Percentiles rank a stretch among this genome's conserved stretches.
These are phyloP conservation scores for Cranoglanis bouderius DNA, from an alignment of 2,113 vertebrate genomes.

Conservation along the genomic window DNA sequence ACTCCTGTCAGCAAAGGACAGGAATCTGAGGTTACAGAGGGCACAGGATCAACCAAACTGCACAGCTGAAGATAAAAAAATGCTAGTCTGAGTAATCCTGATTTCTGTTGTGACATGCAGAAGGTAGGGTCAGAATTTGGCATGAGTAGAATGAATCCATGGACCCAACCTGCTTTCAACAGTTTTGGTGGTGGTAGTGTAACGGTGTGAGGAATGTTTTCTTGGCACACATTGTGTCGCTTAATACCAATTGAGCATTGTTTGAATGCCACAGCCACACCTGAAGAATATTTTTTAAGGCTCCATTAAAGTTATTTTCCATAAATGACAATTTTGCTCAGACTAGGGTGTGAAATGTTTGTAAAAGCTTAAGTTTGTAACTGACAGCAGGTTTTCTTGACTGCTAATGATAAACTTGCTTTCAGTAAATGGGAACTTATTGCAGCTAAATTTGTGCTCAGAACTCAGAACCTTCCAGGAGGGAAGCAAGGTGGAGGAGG, in stretches of 20 bases:
- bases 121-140: no score
- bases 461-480: no score
- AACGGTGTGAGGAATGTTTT: neutral
- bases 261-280: neutral
- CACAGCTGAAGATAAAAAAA: no score
- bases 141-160: neutral
- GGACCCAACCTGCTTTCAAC: neutral
- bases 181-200: neutral
- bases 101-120: no score
- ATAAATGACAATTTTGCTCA: neutral
- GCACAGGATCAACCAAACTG: no score
- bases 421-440: no score
- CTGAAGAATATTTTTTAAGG: neutral
- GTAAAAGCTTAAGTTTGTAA: neutral
- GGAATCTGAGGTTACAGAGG: no score
- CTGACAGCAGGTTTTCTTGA: neutral
- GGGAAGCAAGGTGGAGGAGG: no score
- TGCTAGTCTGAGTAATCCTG: no score
- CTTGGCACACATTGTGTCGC: neutral
- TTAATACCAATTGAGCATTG: neutral
- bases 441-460: no score
- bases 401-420: neutral
- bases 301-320: neutral
- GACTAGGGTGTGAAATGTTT: neutral
- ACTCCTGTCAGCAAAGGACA: no score